Percentiles rank a stretch among this genome's conserved stretches.
These are phyloP conservation scores for Peromyscus aztecus DNA, from an alignment of 2,797 vertebrate species.

Conservation along the genomic window DNA sequence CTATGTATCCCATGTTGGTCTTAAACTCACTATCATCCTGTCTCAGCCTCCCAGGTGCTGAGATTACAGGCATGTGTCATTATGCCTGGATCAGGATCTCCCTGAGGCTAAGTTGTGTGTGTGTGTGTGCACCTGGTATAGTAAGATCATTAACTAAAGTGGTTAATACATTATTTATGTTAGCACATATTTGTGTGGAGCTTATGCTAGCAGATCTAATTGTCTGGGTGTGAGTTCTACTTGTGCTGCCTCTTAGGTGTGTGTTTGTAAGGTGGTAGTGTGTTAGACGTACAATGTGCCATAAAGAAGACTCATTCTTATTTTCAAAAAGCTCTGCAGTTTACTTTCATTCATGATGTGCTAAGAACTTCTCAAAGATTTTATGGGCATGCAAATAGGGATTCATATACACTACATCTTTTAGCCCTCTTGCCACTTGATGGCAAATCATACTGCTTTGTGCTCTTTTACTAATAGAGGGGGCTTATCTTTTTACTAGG, in stretches of 20 bases:
- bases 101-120: not conserved
- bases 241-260: not conserved
- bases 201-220: conserved; percentile 29
- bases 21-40: not conserved
- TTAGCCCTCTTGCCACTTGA: not conserved
- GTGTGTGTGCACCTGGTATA: not conserved
- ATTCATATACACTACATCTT: conserved; percentile 21
- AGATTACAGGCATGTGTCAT: not conserved
- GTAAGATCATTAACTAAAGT: not conserved
- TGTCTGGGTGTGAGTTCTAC: not conserved
- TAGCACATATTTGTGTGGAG: conserved; percentile 29
- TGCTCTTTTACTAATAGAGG: conserved; percentile 40
- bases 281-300: not conserved
- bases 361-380: conserved; percentile 28
- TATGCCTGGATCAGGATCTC: not conserved
- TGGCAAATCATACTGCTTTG: conserved; percentile 20
- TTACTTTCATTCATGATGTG: conserved; percentile 38
- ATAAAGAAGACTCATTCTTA: conserved; percentile 27
- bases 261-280: not conserved
- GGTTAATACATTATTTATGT: conserved; percentile 24
- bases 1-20: not conserved
- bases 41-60: not conserved
- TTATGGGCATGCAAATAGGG: not conserved
- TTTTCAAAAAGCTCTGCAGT: not conserved
- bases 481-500: conserved; percentile 87